These are phyloP conservation scores for Phenacoccus solenopsis DNA, from an alignment of 1,140 invertebrate species.

Conservation along the genomic window DNA sequence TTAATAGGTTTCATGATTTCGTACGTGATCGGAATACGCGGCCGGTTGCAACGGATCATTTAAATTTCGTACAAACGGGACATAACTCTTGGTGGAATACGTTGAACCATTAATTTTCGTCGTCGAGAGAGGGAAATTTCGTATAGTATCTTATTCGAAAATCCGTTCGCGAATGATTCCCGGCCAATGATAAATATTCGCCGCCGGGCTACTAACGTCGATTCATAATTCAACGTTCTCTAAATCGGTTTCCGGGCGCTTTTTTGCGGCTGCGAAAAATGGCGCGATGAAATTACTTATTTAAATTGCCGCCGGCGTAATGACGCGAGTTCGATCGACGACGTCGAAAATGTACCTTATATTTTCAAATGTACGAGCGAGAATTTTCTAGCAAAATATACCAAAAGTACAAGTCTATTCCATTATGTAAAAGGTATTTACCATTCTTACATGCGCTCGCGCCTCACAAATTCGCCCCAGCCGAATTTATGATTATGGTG, in stretches of 20 bases:
- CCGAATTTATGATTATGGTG: not conserved
- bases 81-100: not conserved
- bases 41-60: not conserved
- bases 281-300: not conserved
- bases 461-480: not conserved
- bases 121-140: not conserved
- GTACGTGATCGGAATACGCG: not conserved
- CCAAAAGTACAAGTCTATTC: not conserved
- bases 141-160: not conserved
- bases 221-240: too few species aligned
- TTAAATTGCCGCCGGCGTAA: not conserved
- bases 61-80: not conserved
- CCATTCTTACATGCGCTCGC: not conserved
- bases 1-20: conserved; percentile 3
- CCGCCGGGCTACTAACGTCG: not conserved
- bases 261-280: not conserved
- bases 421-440: not conserved
- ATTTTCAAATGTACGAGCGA: too few species aligned
- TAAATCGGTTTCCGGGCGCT: too few species aligned
- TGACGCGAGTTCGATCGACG: not conserved
- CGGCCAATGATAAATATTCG: not conserved
- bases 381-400: not conserved
- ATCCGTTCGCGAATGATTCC: not conserved
- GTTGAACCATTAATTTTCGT: not conserved
- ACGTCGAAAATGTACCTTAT: too few species aligned